A percentile compares a stretch with the other conserved stretches of the same genome.
These are phyloP conservation scores for Nannospalax galili DNA, from an alignment of 2,113 vertebrate genomes.

Conservation along the genomic window DNA sequence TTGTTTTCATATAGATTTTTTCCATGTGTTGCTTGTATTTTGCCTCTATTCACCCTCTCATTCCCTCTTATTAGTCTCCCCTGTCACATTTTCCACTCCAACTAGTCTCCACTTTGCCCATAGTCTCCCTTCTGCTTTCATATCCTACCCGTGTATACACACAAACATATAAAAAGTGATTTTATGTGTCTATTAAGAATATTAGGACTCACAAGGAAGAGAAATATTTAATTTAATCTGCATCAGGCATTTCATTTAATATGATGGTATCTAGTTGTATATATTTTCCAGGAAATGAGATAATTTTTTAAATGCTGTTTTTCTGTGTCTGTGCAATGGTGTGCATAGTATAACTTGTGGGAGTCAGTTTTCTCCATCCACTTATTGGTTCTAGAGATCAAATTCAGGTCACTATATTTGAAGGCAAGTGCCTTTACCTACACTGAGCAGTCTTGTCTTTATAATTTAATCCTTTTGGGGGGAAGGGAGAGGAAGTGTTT, in stretches of 20 bases:
- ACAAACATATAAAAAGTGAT: background rate
- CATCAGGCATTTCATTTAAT: no score
- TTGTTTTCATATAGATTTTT: background rate
- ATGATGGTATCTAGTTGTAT: no score
- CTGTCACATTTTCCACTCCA: no score
- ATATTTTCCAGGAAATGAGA: background rate
- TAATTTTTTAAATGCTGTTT: background rate
- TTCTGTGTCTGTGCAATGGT: background rate
- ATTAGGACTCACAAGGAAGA: background rate
- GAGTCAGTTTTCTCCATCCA: background rate
- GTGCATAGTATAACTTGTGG: background rate
- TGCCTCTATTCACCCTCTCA: background rate
- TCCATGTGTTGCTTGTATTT: background rate
- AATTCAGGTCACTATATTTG: background rate
- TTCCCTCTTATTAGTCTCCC: background rate
- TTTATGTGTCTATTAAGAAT: background rate
- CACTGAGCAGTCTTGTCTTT: background rate
- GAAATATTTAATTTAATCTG: background rate
- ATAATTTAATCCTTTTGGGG: no score
- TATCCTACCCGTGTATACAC: background rate
- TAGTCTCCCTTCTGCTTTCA: no score
- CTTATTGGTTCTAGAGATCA: background rate
- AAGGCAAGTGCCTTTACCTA: background rate
- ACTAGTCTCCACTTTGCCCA: background rate
- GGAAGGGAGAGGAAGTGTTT: no score